phyloP scores from a whole-genome alignment of 2,888 invertebrate genomes.

The Lagria hirta region DNA sequence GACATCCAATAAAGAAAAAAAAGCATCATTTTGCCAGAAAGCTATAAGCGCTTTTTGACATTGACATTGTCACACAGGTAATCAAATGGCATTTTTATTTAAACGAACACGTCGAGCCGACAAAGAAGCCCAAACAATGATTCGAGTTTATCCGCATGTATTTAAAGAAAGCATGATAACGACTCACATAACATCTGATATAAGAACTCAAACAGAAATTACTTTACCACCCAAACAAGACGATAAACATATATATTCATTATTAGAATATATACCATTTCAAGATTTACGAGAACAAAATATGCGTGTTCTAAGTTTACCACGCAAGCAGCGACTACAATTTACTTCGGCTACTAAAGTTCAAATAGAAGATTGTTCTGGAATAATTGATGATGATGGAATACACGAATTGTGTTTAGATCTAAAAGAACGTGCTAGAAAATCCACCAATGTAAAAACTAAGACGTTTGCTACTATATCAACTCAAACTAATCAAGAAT shows the following conservation, averaged over 20 bases:
- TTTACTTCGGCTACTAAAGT: slow-evolving; percentile 2
- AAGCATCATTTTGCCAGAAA: no score
- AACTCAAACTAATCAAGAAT: no score
- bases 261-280: slow-evolving; percentile 13
- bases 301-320: slow-evolving; percentile 3
- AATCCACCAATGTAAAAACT: no score
- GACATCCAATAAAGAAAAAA: no score
- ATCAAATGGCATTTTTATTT: not conserved
- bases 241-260: slow-evolving; percentile 5
- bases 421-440: not conserved
- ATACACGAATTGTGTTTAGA: slow-evolving; percentile 9
- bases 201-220: slow-evolving; percentile 6
- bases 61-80: no score
- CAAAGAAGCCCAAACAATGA: slow-evolving; percentile 14
- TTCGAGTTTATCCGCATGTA: slow-evolving; percentile 10
- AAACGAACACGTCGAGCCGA: not conserved
- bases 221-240: slow-evolving; percentile 11
- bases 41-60: no score
- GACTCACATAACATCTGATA: slow-evolving; percentile 2
- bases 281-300: slow-evolving; percentile 11
- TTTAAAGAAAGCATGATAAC: slow-evolving; percentile 5
- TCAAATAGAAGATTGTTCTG: not conserved
- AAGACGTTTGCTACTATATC: no score
- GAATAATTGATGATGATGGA: slow-evolving; percentile 11
- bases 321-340: slow-evolving; percentile 6